These are phyloP conservation scores for Pachymerium ferrugineum DNA, from an alignment of 2,888 invertebrate species.

Conservation along the genomic window DNA sequence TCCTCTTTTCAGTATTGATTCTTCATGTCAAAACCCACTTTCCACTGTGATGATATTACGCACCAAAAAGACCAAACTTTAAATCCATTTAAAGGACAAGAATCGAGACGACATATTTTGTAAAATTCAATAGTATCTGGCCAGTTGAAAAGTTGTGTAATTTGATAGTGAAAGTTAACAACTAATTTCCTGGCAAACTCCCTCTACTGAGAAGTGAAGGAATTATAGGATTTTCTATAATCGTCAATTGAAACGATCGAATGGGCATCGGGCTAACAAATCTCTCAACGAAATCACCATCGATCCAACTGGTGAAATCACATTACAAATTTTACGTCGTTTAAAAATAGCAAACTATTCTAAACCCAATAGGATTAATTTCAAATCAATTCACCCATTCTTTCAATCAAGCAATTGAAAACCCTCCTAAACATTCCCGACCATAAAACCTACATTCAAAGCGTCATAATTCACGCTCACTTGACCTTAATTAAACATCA, in stretches of 20 bases:
- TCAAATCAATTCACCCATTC: not conserved
- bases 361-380: not conserved
- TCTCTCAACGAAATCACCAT: not conserved
- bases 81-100: too few relatives aligned
- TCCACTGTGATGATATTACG: conserved; percentile 5
- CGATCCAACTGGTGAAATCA: conserved; percentile 9
- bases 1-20: not conserved
- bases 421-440: not conserved
- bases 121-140: too few relatives aligned
- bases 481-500: too few relatives aligned
- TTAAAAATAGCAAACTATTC: not conserved
- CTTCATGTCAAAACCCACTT: not conserved
- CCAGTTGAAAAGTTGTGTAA: too few relatives aligned
- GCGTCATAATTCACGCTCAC: not conserved
- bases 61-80: not conserved
- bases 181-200: not conserved
- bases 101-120: too few relatives aligned
- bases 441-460: not conserved
- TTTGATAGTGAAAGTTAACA: too few relatives aligned
- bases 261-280: conserved; percentile 2
- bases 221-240: not conserved
- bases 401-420: not conserved
- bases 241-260: conserved; percentile 3
- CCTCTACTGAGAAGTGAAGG: not conserved
- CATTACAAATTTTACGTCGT: not conserved